Conservation (phyloP, 1,140 invertebrate genomes). For the Drosophila ficusphila region DNA sequence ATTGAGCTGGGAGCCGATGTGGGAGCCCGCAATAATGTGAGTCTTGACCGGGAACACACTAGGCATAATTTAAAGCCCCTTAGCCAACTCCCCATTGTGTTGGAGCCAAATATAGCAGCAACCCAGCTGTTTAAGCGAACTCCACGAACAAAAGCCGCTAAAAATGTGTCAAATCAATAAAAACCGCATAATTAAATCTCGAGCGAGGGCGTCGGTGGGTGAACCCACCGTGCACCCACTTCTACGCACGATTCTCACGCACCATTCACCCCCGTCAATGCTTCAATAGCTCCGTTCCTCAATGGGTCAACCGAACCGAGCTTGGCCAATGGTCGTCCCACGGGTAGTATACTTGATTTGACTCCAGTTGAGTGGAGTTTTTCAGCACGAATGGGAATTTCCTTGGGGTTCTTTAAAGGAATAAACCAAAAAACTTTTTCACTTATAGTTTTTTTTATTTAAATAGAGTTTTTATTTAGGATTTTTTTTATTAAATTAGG, state of each 20-base stretch:
- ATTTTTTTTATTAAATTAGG: no score
- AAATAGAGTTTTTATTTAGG: no score
- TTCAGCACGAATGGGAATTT: slow-evolving; percentile 42
- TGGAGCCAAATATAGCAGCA: slow-evolving; percentile 22
- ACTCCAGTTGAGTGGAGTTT: slow-evolving; percentile 3
- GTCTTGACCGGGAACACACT: slow-evolving; percentile 82
- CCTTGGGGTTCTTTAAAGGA: background rate
- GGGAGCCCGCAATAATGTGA: slow-evolving; percentile 94
- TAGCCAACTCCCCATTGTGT: slow-evolving; percentile 16
- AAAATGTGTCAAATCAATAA: slow-evolving; percentile 84
- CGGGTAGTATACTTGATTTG: slow-evolving; percentile 9
- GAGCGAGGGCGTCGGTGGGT: slow-evolving; percentile 52
- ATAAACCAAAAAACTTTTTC: background rate
- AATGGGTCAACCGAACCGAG: slow-evolving; percentile 66
- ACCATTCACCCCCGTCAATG: slow-evolving; percentile 15
- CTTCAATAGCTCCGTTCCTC: slow-evolving; percentile 8
- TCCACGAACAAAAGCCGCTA: slow-evolving; percentile 49
- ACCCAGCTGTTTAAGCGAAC: slow-evolving; percentile 35
- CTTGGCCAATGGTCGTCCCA: slow-evolving; percentile 61
- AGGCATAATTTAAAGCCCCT: slow-evolving; percentile 37
- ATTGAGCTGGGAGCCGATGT: slow-evolving; percentile 96
- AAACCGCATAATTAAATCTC: slow-evolving; percentile 81
- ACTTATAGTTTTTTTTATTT: no score
- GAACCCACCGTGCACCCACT: slow-evolving; percentile 23
- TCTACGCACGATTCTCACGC: slow-evolving; percentile 57